These are phyloP conservation scores for Muschampia staudingeri DNA, from an alignment of 2,888 invertebrate genomes.

Conservation along the genomic window DNA sequence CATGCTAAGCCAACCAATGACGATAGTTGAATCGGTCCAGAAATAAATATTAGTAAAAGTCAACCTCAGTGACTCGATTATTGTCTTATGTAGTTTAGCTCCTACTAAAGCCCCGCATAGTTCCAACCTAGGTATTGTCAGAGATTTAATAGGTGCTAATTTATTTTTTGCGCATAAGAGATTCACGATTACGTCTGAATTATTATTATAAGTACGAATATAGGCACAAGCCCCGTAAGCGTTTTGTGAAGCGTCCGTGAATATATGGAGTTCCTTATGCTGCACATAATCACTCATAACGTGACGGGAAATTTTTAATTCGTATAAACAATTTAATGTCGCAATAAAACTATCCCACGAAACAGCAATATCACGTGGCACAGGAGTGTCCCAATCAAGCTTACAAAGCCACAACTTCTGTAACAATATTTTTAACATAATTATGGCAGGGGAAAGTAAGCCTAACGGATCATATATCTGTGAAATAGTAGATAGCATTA, in stretches of 20 bases:
- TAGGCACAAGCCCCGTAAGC: constrained; percentile 7
- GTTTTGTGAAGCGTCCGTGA: neutral
- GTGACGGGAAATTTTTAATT: neutral
- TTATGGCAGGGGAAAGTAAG: neutral
- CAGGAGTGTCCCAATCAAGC: neutral
- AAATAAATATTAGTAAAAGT: constrained; percentile 5
- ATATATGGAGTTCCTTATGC: neutral
- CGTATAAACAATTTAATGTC: constrained; percentile 3
- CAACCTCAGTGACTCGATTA: neutral
- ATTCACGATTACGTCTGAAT: neutral
- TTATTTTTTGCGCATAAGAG: neutral
- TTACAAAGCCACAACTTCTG: neutral
- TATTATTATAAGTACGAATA: constrained; percentile 2
- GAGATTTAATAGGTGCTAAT: neutral
- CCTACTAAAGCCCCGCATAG: neutral
- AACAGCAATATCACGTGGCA: neutral
- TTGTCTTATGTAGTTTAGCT: neutral
- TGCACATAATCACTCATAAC: constrained; percentile 10
- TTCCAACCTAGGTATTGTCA: neutral
- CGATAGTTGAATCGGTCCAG: constrained; percentile 12
- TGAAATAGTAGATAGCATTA: neutral
- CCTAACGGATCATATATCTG: constrained; percentile 6
- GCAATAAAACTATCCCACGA: neutral
- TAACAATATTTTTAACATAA: neutral
- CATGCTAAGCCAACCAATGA: constrained; percentile 12